A percentile compares a stretch with the other conserved stretches of the same genome.
Evolutionary conservation across 1,140 invertebrate genomes (phyloP).

Genomic region (Agraylea sexmaculata): DNA sequence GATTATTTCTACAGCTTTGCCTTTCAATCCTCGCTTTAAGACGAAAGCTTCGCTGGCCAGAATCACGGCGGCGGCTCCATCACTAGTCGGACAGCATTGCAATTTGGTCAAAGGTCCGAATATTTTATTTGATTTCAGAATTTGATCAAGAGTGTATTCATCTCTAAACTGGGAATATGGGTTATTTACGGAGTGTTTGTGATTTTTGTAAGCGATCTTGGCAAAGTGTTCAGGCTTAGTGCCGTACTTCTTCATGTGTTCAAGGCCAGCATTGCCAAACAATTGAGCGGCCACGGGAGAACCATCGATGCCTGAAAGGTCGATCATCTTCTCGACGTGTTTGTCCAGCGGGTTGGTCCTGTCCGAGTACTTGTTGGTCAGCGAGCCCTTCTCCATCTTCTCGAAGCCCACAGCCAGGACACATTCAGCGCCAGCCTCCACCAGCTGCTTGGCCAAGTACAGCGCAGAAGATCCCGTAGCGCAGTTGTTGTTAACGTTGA

Average conservation of each 20-base stretch:
- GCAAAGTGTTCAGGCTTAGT: conserved; percentile 88
- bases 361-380: conserved; percentile 70
- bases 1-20: conserved; percentile 85
- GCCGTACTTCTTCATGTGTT: conserved; percentile 97
- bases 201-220: conserved; percentile 96
- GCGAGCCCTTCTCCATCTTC: conserved; percentile 92
- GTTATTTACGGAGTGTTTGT: conserved; percentile 93
- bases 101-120: conserved; percentile 87
- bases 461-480: conserved; percentile 91
- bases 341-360: conserved; percentile 89
- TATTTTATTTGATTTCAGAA: conserved; percentile 72
- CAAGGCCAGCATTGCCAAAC: conserved; percentile 91
- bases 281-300: conserved; percentile 87
- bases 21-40: conserved; percentile 62
- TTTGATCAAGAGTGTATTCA: conserved; percentile 81
- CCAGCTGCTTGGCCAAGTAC: conserved; percentile 78
- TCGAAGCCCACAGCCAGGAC: conserved; percentile 93
- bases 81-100: conserved; percentile 95
- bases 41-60: conserved; percentile 89
- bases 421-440: conserved; percentile 80
- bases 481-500: conserved; percentile 98
- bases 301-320: conserved; percentile 63
- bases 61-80: conserved; percentile 87
- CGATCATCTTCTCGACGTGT: conserved; percentile 77
- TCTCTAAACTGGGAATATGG: conserved; percentile 89